Conservation (phyloP, 1,140 invertebrate species). For the Dolichoris vasculosae region DNA sequence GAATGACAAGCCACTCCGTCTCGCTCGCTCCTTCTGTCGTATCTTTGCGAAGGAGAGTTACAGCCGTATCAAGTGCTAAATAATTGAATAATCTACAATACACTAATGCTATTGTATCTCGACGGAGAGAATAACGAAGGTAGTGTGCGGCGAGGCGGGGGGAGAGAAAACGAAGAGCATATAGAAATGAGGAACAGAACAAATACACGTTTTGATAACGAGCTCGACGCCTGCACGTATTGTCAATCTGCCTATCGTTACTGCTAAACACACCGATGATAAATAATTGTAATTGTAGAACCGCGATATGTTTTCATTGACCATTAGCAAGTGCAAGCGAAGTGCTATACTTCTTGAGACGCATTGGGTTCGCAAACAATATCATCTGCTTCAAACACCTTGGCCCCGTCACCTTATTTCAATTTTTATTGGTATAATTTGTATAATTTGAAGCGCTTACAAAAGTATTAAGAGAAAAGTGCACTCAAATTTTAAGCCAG, state of each 20-base stretch:
- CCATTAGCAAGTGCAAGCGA: conserved; percentile 7
- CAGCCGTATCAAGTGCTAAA: conserved; percentile 54
- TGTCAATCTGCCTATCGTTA: conserved; percentile 50
- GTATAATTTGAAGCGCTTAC: neutral
- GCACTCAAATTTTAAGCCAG: neutral
- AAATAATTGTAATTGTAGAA: conserved; percentile 41
- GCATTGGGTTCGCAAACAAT: neutral
- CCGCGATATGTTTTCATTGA: conserved; percentile 34
- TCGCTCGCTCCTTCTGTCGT: conserved; percentile 10
- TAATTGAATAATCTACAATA: conserved; percentile 62
- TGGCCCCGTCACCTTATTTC: neutral
- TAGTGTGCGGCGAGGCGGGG: neutral
- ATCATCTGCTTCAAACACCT: neutral
- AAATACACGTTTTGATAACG: conserved; percentile 9
- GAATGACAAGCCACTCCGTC: neutral
- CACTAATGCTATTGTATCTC: conserved; percentile 56
- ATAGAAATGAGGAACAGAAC: neutral
- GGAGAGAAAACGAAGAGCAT: neutral
- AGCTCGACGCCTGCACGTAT: conserved; percentile 12
- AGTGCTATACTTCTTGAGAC: conserved; percentile 20
- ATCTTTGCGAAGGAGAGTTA: neutral
- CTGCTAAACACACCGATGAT: conserved; percentile 36
- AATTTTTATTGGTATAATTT: neutral
- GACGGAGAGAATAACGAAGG: conserved; percentile 43
- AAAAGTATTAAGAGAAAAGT: neutral